Evolutionary conservation across 2,888 invertebrate genomes (phyloP), one percentile per base, ranked within the genome.

Genomic region (Tachina fera): DNA sequence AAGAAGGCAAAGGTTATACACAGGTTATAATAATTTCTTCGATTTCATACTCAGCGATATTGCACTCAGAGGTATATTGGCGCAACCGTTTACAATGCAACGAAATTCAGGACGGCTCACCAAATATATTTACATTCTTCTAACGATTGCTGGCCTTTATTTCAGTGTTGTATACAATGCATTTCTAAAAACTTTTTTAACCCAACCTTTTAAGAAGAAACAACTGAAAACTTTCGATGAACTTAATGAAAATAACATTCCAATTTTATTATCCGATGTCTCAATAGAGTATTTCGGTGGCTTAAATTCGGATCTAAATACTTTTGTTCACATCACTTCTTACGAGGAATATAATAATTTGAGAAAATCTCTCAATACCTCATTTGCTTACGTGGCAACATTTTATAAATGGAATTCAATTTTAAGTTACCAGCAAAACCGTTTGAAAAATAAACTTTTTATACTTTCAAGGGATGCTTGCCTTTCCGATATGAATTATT

Each of bases 401-500:
- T 53, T 47, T 8, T 49, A 51, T 1, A 41, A 47, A 0, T 74
- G 80, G 74, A 45, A 67, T 9, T 47, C 74, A 2, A n/a, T 80
- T 8, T 74, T 51, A 0, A 47, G 13, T n/a, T 45, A 68, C 39
- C 71, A 83, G 13, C 71, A 77, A 51, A 61, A 60, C 3, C 8
- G 31, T 13, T 53, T 81, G 0, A 74, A 67, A 22, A 43, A 67
- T 19, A 49, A 60, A n/a, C n/a, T 74, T 2, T 81, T 80, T 39
- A 74, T 74, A 9, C 75, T 51, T 78, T 87, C 68, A 14, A 47
- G 31, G 22, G 70, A 68, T 45, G 71, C 58, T 13, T 88, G 39
- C 84, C 72, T 83, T 10, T 60, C 43, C 10, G 58, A 68, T 2
- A 72, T 45, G 4, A 53, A 68, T n/a, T 31, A 71, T n/a, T 10